These are phyloP conservation scores for Diaprepes abbreviatus DNA, from an alignment of 2,888 invertebrate species.

Conservation along the genomic window DNA sequence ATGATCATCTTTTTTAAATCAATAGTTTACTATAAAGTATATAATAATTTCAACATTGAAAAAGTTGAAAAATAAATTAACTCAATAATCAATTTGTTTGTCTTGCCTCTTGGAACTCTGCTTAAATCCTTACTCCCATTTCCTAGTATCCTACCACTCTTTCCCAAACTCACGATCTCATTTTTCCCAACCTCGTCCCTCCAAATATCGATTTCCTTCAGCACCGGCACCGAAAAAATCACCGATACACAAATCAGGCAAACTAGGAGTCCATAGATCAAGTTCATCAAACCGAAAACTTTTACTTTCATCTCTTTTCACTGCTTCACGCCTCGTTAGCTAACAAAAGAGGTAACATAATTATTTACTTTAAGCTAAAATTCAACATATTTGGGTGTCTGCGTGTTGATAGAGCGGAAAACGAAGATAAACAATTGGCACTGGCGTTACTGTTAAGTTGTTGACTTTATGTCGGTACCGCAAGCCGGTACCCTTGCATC, in stretches of 20 bases:
- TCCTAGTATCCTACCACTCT: constrained; percentile 1
- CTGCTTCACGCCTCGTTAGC: constrained; percentile 19
- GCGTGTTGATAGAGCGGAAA: neutral
- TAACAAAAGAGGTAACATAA: neutral
- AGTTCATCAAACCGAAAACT: constrained; percentile 6
- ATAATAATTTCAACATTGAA: too few species aligned
- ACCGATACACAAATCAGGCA: constrained; percentile 22
- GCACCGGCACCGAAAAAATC: constrained; percentile 29
- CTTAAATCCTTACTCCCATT: constrained; percentile 26
- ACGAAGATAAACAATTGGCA: constrained; percentile 10
- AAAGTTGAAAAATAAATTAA: too few species aligned
- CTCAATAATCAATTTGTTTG: too few species aligned
- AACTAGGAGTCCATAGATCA: constrained; percentile 16
- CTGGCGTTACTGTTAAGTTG: neutral
- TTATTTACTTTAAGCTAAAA: constrained; percentile 7
- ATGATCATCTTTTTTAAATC: too few species aligned
- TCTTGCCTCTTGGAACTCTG: constrained; percentile 57
- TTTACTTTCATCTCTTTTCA: constrained; percentile 28
- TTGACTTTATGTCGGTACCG: neutral
- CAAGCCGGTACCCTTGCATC: constrained; percentile 4
- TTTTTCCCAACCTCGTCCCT: constrained; percentile 43
- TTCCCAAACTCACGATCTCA: constrained; percentile 7
- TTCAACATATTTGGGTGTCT: neutral
- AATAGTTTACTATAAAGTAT: too few species aligned
- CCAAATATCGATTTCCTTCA: constrained; percentile 57